Evolutionary conservation across 2,113 vertebrate species (phyloP).

Genomic region (Neodontobutis hainanensis): DNA sequence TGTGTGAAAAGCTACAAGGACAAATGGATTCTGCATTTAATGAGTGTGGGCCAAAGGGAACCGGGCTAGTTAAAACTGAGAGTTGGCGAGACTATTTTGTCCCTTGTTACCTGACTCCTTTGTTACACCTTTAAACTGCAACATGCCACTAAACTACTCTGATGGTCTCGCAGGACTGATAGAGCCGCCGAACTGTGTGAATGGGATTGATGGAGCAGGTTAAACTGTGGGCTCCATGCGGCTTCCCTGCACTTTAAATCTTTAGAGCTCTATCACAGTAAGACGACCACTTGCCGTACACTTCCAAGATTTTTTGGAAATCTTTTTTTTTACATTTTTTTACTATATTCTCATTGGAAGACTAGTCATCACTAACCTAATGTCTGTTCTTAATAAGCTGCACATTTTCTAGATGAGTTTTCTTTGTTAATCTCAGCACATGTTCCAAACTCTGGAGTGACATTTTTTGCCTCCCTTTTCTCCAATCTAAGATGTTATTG

Average conservation of each 20-base stretch:
- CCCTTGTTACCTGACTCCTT: slow-evolving; percentile 78
- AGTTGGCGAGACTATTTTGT: slow-evolving; percentile 79
- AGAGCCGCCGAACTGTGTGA: slow-evolving; percentile 58
- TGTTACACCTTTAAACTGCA: slow-evolving; percentile 80
- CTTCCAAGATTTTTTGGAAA: slow-evolving; percentile 36
- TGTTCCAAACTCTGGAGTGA: slow-evolving; percentile 48
- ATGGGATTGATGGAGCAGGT: slow-evolving; percentile 74
- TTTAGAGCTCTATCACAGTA: slow-evolving; percentile 40
- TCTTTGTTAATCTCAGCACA: slow-evolving; percentile 42
- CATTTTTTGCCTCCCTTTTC: slow-evolving; percentile 38
- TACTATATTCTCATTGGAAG: slow-evolving; percentile 21
- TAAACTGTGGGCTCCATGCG: slow-evolving; percentile 74
- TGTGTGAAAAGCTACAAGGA: slow-evolving; percentile 80
- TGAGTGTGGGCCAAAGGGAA: slow-evolving; percentile 79
- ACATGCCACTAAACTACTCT: slow-evolving; percentile 78
- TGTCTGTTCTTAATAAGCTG: slow-evolving; percentile 35
- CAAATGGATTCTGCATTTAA: slow-evolving; percentile 80
- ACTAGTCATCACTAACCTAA: slow-evolving; percentile 7
- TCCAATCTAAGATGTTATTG: slow-evolving; percentile 84
- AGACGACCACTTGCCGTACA: slow-evolving; percentile 37
- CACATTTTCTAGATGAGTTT: slow-evolving; percentile 29
- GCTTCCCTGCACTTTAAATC: slow-evolving; percentile 72
- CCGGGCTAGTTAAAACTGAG: slow-evolving; percentile 80
- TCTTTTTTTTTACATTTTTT: too few species aligned
- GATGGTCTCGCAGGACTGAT: slow-evolving; percentile 68